Evolutionary conservation across 37 sponge, comb jelly and placozoan species (phyloP).

Genomic region (Hexactinellida sp.): DNA sequence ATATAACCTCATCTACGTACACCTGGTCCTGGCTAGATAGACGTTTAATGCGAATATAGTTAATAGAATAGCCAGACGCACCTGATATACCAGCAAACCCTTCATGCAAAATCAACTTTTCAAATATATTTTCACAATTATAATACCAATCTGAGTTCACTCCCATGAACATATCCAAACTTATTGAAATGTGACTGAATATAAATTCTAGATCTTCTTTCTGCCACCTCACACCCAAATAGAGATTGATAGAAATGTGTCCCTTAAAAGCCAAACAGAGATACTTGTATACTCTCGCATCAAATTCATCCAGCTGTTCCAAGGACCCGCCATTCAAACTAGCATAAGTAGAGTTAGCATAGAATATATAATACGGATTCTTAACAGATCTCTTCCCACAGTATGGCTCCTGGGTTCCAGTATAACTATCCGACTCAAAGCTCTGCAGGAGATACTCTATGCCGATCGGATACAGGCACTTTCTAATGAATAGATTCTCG

Average conservation of each 20-base stretch:
- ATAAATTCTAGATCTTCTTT: background rate
- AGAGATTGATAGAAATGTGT: background rate
- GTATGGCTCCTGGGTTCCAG: background rate
- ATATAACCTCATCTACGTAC: background rate
- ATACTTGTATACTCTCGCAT: constrained; percentile 1
- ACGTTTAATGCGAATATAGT: background rate
- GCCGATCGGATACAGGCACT: background rate
- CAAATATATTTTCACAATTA: background rate
- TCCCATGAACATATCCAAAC: background rate
- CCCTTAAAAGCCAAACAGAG: background rate
- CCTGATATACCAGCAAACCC: background rate
- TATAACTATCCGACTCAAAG: background rate
- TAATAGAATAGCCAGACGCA: background rate
- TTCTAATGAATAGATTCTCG: background rate
- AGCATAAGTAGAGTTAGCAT: background rate
- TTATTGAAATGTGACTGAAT: background rate
- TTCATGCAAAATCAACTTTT: background rate
- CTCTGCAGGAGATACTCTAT: background rate
- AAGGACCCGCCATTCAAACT: background rate
- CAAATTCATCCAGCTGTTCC: background rate
- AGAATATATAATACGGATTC: background rate
- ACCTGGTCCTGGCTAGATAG: background rate
- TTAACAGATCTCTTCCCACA: background rate
- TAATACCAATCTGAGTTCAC: background rate
- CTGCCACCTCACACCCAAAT: background rate